These are phyloP conservation scores for Myripristis jacobus DNA, from an alignment of 2,797 vertebrate genomes.

Conservation along the genomic window DNA sequence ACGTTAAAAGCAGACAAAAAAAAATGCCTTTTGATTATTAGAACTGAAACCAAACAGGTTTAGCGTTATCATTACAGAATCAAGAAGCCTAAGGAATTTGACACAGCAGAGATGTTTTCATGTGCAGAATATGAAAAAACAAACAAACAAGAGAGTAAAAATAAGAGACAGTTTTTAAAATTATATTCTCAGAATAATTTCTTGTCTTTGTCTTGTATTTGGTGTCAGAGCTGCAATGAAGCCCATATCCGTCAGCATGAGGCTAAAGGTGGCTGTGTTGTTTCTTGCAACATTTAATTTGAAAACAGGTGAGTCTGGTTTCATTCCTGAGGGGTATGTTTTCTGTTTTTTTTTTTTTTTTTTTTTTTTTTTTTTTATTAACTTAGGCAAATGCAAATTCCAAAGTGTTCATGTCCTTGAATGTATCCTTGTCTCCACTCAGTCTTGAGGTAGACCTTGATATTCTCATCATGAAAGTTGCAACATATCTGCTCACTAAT, in stretches of 20 bases:
- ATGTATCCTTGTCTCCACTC: no score
- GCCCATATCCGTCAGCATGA: slow-evolving; percentile 22
- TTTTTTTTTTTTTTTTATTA: no score
- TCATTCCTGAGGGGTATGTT: no score
- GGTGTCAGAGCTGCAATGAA: slow-evolving; percentile 65
- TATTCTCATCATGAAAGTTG: background rate
- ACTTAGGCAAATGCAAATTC: no score
- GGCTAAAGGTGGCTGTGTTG: slow-evolving; percentile 55
- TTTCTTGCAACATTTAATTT: slow-evolving; percentile 57
- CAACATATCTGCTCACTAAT: background rate
- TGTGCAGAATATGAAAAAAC: background rate
- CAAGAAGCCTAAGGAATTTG: background rate
- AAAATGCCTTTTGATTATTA: background rate
- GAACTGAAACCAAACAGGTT: slow-evolving; percentile 5
- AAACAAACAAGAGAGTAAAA: slow-evolving; percentile 10
- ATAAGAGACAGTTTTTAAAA: background rate
- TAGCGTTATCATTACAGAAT: background rate
- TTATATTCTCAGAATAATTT: background rate
- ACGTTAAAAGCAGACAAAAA: background rate
- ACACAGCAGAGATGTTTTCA: background rate
- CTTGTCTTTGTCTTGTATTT: slow-evolving; percentile 9
- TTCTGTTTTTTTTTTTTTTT: no score
- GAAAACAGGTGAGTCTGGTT: slow-evolving; percentile 76
- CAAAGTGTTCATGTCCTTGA: no score
- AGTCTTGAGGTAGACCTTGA: background rate